Evolutionary conservation across 30 jellyfish, hydroid and myxozoan species (phyloP), one percentile per base, ranked within the genome.

Genomic region (Aurelia coerulea): DNA sequence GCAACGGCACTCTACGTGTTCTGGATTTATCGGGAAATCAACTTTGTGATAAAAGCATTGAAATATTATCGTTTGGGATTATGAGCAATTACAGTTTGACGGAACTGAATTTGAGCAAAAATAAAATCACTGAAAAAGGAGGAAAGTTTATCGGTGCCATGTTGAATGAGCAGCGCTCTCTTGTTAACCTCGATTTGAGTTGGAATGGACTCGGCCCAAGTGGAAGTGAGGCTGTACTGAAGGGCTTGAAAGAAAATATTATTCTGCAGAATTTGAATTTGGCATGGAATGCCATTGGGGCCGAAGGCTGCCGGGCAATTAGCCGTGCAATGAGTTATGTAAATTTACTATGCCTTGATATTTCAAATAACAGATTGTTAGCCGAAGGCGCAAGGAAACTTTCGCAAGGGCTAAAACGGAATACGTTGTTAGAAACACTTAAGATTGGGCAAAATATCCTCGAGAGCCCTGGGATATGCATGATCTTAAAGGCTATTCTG

Each of bases 261-360:
- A 59, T 76, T 42, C 63, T 85, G 68, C 80, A 76, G 37, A 74
- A 78, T 19, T 62, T 85, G 76, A 85, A 85, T 35, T 53, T 85
- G 23, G 62, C 94, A 2, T 85, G 94, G 94, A 85, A 85, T 63
- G 94, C 88, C 3, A 74, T 85, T 35, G 94, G 94, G n/a, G 68
- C 56, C 0, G 88, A 56, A 7, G 88, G 94, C 7, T 64, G 83
- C 33, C 65, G 34, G 53, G 83, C 88, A 14, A 14, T 65, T 9
- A 65, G 94, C 77, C 42, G 79, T 18, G 88, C 88, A 2, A 73
- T 76, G n/a, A 74, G 84, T 4, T 74, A 34, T 75, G 62, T 66
- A 32, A 63, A 53, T 53, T 18, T 85, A 50, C 11, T 66, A 2
- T 31, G 62, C n/a, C 14, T 85, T 1, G 94, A 85, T 74, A 41